Base-by-base conservation (phyloP, 2,113 vertebrate genomes). In the Corydoras sp. region DNA sequence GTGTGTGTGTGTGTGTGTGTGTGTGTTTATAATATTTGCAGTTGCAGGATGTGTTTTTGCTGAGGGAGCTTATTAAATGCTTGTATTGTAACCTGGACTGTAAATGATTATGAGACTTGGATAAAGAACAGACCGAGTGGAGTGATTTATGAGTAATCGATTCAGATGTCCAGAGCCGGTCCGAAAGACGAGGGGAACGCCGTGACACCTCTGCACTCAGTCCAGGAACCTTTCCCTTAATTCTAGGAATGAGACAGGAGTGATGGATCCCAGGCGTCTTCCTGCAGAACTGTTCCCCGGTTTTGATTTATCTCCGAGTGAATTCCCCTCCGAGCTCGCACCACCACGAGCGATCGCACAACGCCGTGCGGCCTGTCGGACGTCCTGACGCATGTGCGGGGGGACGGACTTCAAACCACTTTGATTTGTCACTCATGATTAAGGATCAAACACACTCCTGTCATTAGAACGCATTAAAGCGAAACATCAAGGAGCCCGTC, bases 301-400 rank as follows among this genome's bases (percentile, higher is more conserved):
- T 48, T 31, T 53, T 65, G 64, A 64, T 65, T 77, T 58, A 77
- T 73, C 70, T 65, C 49, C 69, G 56, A 77, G 67, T 68, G 60
- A 69, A 69, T 65, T 65, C 69, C 55, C 69, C 35, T 73, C 15
- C 65, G 55, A 29, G 8, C 49, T 61, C 14, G 29, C n/a, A 12
- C 3, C n/a, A 68, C 70, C 59, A 53, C 63, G 18, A 68, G 61
- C 55, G 58, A 11, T 65, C 69, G 67, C 4, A 51, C 54, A 56
- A 69, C 12, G 6, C 30, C 7, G 29, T 49, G 18, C 58, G 65
- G 54, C 65, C 63, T 60, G 49, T 61, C 8, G 51, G 61, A 70
- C 66, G 56, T 69, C 35, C 62, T 58, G 24, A 24, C 29, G 56
- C 14, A 51, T 62, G 32, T 9, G 30, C 32, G 10, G 50, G 31